Evolutionary conservation across 2,888 invertebrate species (phyloP).

Genomic region (Coelopa pilipes): DNA sequence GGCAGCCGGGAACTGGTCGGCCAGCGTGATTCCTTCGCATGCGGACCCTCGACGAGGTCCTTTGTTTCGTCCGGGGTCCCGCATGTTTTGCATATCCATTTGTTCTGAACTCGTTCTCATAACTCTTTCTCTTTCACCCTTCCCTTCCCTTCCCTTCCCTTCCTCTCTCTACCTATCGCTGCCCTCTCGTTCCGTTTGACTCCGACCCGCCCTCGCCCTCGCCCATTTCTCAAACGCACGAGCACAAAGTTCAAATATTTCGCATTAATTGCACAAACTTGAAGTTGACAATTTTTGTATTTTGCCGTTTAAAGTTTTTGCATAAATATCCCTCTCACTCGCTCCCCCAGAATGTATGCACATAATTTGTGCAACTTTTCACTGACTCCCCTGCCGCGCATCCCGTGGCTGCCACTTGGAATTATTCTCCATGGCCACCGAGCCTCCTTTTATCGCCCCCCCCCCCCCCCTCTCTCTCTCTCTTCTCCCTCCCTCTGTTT

Average conservation of each 20-base stretch:
- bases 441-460: background rate
- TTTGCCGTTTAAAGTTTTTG: conserved; percentile 31
- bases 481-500: background rate
- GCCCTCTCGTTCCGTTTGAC: background rate
- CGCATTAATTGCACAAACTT: conserved; percentile 36
- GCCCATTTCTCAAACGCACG: conserved; percentile 2
- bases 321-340: conserved; percentile 34
- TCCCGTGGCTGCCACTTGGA: conserved; percentile 2
- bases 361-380: conserved; percentile 31
- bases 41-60: too few relatives aligned
- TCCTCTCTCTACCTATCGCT: background rate
- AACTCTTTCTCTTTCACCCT: background rate
- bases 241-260: conserved; percentile 34
- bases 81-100: background rate
- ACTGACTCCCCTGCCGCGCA: background rate
- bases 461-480: background rate
- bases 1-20: too few relatives aligned
- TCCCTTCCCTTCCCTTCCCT: background rate
- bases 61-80: too few relatives aligned
- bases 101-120: background rate
- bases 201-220: background rate
- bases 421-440: conserved; percentile 20
- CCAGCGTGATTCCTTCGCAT: too few relatives aligned
- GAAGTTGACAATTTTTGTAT: background rate
- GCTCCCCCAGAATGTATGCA: conserved; percentile 36